These are phyloP conservation scores for Virgularia gustaviana DNA, from an alignment of 92 coral and sea anemone genomes.

Conservation along the genomic window DNA sequence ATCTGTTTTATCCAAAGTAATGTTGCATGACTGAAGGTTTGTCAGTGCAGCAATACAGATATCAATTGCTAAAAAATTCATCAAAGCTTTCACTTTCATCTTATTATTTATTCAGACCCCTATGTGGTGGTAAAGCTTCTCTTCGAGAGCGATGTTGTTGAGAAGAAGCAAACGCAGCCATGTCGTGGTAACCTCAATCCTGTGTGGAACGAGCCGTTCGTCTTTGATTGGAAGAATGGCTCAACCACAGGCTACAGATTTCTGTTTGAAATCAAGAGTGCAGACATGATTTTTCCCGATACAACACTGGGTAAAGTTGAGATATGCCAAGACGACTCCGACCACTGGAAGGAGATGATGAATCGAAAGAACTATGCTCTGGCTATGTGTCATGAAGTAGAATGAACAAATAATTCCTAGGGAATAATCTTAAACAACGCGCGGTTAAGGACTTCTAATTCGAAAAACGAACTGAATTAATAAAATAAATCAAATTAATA, in stretches of 20 bases:
- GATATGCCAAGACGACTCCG: constrained; percentile 22
- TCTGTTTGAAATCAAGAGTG: constrained; percentile 21
- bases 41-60: no score
- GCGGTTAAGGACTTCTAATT: no score
- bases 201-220: constrained; percentile 37
- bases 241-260: constrained; percentile 18
- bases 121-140: constrained; percentile 26
- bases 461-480: no score
- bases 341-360: constrained; percentile 39
- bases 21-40: no score
- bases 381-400: constrained; percentile 26
- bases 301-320: constrained; percentile 21
- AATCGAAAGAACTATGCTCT: constrained; percentile 23
- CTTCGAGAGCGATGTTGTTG: constrained; percentile 4
- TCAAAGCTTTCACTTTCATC: no score
- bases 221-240: constrained; percentile 28
- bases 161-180: constrained; percentile 28
- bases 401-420: neutral
- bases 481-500: no score
- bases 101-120: neutral
- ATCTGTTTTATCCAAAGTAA: no score
- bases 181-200: constrained; percentile 23
- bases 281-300: constrained; percentile 25
- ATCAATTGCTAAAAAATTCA: no score
- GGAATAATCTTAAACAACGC: neutral